Evolutionary conservation across 2,113 vertebrate species (phyloP).

Genomic region (Chinchilla lanigera): DNA sequence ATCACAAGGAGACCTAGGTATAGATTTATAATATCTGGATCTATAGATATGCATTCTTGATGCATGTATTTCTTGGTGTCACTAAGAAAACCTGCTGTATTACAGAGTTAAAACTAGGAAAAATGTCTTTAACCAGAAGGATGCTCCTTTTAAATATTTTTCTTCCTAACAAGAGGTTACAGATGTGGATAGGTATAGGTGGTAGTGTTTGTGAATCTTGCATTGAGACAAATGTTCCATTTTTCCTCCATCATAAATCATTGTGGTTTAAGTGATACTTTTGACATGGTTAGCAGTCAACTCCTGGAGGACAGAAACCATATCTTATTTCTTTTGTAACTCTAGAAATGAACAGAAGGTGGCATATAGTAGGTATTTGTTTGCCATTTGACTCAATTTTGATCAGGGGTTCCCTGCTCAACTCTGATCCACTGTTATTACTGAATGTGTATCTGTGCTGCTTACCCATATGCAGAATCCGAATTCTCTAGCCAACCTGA

Average conservation of each 20-base stretch:
- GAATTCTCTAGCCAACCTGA: background rate
- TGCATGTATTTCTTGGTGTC: background rate
- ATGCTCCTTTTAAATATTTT: background rate
- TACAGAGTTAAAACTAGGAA: conserved; percentile 34
- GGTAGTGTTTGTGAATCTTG: conserved; percentile 2
- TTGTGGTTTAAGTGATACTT: background rate
- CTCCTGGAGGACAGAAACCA: background rate
- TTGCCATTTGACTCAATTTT: background rate
- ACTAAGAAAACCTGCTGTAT: background rate
- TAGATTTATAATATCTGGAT: background rate
- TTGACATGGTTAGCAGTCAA: background rate
- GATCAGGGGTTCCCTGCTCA: background rate
- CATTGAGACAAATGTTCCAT: background rate
- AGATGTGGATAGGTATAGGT: background rate
- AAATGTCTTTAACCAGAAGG: background rate
- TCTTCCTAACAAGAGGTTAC: background rate
- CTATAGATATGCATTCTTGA: background rate
- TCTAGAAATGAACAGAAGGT: background rate
- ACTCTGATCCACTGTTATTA: background rate
- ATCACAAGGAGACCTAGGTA: background rate
- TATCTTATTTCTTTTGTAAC: background rate
- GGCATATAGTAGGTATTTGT: background rate
- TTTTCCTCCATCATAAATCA: background rate
- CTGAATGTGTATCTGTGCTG: background rate
- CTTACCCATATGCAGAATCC: background rate